Evolutionary conservation across 2,113 vertebrate species (phyloP).

Genomic region (Chloebia gouldiae): DNA sequence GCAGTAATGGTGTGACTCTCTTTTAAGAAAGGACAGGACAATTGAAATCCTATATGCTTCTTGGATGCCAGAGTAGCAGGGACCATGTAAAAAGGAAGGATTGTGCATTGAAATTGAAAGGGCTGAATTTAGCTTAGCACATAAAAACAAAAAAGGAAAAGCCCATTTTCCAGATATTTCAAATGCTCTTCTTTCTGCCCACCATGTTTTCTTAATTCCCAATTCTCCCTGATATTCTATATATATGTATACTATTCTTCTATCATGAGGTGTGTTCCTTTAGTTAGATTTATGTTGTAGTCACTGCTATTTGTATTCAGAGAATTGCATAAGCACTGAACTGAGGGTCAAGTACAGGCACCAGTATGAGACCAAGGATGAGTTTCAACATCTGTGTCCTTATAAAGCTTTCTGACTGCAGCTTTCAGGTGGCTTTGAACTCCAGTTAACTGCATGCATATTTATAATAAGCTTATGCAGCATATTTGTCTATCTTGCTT

Average conservation of each 20-base stretch:
- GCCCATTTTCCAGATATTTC: not conserved
- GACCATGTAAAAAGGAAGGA: not conserved
- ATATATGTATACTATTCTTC: not conserved
- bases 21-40: not conserved
- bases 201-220: not conserved
- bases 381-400: not conserved
- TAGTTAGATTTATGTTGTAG: rapidly evolving
- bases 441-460: not conserved
- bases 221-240: not conserved
- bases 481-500: not conserved
- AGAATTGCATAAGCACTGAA: not conserved
- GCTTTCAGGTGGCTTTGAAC: not conserved
- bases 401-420: not conserved
- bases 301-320: not conserved
- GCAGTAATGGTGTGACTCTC: rapidly evolving
- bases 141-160: not conserved
- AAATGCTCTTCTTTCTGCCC: not conserved
- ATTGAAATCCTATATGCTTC: not conserved
- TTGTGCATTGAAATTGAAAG: not conserved
- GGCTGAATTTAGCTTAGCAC: not conserved
- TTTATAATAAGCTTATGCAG: not conserved
- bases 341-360: not conserved
- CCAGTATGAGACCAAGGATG: not conserved
- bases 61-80: not conserved
- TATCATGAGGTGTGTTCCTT: rapidly evolving